Evolutionary conservation across 2,113 vertebrate species (phyloP), one percentile per base, ranked within the genome.

Genomic region (Carassius gibelio): DNA sequence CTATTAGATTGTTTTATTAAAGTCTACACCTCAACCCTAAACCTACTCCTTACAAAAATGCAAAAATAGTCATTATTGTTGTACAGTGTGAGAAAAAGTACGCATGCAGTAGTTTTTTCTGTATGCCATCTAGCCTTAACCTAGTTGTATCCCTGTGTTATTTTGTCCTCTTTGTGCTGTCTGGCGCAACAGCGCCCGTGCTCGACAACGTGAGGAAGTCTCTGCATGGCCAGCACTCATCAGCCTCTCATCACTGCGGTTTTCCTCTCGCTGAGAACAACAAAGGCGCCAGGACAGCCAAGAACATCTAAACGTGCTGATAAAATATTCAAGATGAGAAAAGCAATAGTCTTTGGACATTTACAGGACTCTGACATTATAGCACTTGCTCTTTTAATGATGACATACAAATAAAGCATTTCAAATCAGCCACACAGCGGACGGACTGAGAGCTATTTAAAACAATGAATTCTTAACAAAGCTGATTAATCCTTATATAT

Each of bases 181-280:
- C 14, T 50, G 64, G 14, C 19, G 26, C 36, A 23, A 69, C 83
- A 71, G 55, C 5, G 68, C 87, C 62, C 86, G 83, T 85, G 89
- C 86, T 77, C 57, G 81, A 88, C 88, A 87, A 84, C 86, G 88
- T 90, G 90, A 90, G 87, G 45, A 76, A 82, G 72, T 82, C 30
- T 74, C 52, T 52, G 50, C 50, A 48, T 50, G 15, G 38, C 38
- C 52, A 34, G 36, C 75, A 66, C 80, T 61, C 45, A 48, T 48
- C 11, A 48, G 3, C 45, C 45, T 48, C 45, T 48, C 45, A 48
- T 48, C 10, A 48, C 3, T 69, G 23, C 42, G 17, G 23, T 21
- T 57, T 72, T 52, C 42, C 26, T 82, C 50, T 10, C 6, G 11
- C 26, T 59, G 26, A 17, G 14, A 34, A 36, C 45, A 45, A 8